Percentiles rank a stretch among this genome's conserved stretches.
These are phyloP conservation scores for Macropis europaea DNA, from an alignment of 2,888 invertebrate species.

Conservation along the genomic window DNA sequence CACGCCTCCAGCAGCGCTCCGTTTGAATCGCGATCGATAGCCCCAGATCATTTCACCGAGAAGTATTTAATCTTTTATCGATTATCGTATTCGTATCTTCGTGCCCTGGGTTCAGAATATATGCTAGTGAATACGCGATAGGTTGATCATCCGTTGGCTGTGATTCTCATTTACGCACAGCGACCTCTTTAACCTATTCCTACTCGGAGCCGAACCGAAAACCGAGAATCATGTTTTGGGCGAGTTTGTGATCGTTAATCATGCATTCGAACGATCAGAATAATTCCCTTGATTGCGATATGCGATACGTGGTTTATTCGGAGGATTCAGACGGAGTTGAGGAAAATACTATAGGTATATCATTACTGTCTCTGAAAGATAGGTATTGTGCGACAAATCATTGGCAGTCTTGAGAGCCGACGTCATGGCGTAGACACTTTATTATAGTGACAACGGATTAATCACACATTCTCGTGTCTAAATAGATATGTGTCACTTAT, in stretches of 20 bases:
- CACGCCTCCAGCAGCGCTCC: conserved; percentile 14
- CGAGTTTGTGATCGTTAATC: not conserved
- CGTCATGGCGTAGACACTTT: too few relatives aligned
- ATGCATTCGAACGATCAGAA: not conserved
- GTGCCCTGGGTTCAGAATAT: too few relatives aligned
- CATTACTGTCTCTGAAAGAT: too few relatives aligned
- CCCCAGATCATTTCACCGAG: not conserved
- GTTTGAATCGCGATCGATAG: conserved; percentile 10
- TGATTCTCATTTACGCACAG: too few relatives aligned
- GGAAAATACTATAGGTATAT: conserved; percentile 2
- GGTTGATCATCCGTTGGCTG: too few relatives aligned
- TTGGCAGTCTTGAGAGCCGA: too few relatives aligned
- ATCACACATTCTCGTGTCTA: too few relatives aligned
- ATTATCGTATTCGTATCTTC: too few relatives aligned
- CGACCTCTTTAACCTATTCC: conserved; percentile 4
- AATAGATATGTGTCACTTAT: too few relatives aligned
- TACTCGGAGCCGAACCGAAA: not conserved
- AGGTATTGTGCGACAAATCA: too few relatives aligned
- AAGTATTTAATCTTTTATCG: too few relatives aligned
- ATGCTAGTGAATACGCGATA: not conserved
- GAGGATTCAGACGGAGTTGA: not conserved
- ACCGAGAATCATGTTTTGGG: not conserved
- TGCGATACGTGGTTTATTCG: not conserved
- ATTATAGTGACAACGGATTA: too few relatives aligned
- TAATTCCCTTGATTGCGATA: not conserved